Base-by-base conservation (phyloP, 2,113 vertebrate species). In the Pao palembangensis region DNA sequence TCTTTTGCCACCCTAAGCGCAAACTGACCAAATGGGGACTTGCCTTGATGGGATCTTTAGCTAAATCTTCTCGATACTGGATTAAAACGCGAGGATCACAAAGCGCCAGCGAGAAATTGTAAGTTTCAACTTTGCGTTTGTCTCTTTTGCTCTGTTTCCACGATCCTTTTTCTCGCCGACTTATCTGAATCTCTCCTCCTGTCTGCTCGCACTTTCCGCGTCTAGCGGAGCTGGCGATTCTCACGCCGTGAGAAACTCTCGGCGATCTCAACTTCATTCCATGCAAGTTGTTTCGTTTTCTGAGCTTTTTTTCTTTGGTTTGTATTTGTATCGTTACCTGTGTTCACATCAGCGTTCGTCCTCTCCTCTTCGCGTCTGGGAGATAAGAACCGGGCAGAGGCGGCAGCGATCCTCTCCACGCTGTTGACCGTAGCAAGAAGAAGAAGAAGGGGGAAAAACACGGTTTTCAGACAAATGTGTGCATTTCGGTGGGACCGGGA, bases 71-170 rank as follows among this genome's bases (percentile, higher is more conserved):
- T 92, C 91, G 84, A 88, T 92, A 90, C 92, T 93, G 93, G 93
- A 93, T 93, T 93, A 93, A 93, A 93, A 93, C 88, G 90, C 93
- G 88, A 88, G 87, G 90, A 92, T 90, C 91, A 89, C 91, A 88
- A 90, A 92, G 89, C 91, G 90, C 87, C 91, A 85, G 87, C 89
- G 79, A 92, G 91, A 89, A 88, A 93, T 94, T 92, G 95, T 96
- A 95, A 96, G 95, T 96, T 94, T 90, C 90, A 94, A 94, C 93
- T 95, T 94, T 91, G 88, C 84, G 82, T 92, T 91, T 91, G 85
- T 91, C 86, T 91, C 84, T 83, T 87, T 87, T 88, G 82, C 69
- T 88, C 71, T 82, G 78, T 86, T 82, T 90, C 80, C 77, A 73
- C 88, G 85, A 85, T 87, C 83, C 83, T 86, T 85, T 80, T 82